Evolutionary conservation across 2,113 vertebrate species (phyloP).

Genomic region (Grallaria varia): DNA sequence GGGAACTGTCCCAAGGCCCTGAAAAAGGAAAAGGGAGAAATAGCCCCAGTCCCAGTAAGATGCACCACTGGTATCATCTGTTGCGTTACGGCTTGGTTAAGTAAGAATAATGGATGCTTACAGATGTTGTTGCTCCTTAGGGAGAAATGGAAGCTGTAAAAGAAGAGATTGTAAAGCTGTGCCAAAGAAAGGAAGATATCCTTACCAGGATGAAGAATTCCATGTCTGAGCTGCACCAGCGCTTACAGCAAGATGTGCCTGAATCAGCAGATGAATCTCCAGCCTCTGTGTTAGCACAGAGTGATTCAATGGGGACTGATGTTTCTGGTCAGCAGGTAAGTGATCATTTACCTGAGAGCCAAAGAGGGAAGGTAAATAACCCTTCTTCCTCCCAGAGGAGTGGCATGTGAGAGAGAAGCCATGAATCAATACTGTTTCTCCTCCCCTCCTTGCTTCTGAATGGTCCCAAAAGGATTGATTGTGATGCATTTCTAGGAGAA

Average conservation of each 20-base stretch:
- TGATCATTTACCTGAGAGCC: background rate
- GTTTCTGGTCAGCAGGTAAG: constrained; percentile 64
- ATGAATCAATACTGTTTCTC: background rate
- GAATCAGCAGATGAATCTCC: constrained; percentile 41
- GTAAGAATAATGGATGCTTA: background rate
- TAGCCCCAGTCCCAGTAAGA: constrained; percentile 36
- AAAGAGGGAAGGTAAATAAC: background rate
- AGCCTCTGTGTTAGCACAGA: background rate
- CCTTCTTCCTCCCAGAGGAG: background rate
- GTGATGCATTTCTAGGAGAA: background rate
- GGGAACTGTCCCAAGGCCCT: constrained; percentile 26
- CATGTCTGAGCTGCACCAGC: constrained; percentile 67
- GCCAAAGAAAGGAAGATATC: constrained; percentile 74
- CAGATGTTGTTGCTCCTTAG: constrained; percentile 51
- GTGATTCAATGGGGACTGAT: background rate
- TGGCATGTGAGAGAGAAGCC: background rate
- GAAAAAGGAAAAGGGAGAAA: background rate
- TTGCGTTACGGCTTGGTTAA: background rate
- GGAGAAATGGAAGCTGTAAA: constrained; percentile 66
- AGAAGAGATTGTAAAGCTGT: constrained; percentile 70
- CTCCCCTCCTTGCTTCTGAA: background rate
- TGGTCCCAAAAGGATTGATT: background rate
- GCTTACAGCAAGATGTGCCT: constrained; percentile 51
- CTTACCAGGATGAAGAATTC: constrained; percentile 58
- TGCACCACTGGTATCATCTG: background rate